Base-by-base conservation (phyloP, 2,888 invertebrate species). In the Digitonthophagus gazella region DNA sequence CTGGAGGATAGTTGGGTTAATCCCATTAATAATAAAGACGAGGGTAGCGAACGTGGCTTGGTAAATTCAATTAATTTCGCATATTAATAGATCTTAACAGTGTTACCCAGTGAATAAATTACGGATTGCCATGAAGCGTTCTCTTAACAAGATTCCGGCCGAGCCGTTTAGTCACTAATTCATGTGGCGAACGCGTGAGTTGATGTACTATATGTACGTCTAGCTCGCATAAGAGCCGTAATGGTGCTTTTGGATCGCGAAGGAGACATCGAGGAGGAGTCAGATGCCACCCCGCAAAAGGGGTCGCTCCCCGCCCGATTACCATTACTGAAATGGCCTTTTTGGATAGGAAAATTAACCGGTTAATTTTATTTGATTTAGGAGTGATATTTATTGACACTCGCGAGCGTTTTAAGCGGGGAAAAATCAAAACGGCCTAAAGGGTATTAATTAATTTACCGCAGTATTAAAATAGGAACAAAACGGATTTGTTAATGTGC, bases 101-200 rank as follows among this genome's bases (percentile, higher is more conserved):
- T 58, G 64, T 69, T 64, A 65, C 66, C 58, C 64, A 54, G 55
- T 67, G 67, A 69, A 69, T 69, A 69, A 69, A 67, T 69, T 65
- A 67, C 55, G 20, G 75, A 77, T 78, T 61, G 61, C 61, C 28
- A 11, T 6, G 28, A 44, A 44, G 61, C 61, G 18, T 20, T n/a
- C 19, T 61, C 61, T 16, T 61, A 61, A 61, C 61, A 61, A 61
- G 61, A 61, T 61, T 61, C 20, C 18, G 20, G 61, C 20, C 61
- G 18, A 18, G n/a, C 16, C 18, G 61, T 16, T 20, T 61, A 61
- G 61, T 61, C 61, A 61, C 61, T 61, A 61, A 61, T 61, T 61
- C 61, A 61, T 61, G 28, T 44, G 28, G 28, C 28, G 28, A 44
- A 44, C 28, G 28, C 28, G 28, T 44, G 28, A 44, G 28, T 44